phyloP scores from a whole-genome alignment of 2,113 vertebrate genomes.

The Oostethus manadensis region DNA sequence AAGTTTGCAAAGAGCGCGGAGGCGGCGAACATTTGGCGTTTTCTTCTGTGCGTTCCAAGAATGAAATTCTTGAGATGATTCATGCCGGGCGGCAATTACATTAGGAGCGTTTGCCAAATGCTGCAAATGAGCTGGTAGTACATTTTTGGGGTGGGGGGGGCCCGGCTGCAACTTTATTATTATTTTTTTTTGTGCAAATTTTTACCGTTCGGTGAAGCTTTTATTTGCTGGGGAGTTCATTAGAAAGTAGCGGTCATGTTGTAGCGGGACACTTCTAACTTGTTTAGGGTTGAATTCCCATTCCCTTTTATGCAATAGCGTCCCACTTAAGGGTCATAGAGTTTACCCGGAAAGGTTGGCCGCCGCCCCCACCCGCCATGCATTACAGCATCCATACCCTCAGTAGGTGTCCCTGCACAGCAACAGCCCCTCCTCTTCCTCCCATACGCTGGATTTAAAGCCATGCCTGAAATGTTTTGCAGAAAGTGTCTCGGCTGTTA shows the following conservation, averaged over 20 bases:
- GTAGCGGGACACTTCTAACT: not conserved
- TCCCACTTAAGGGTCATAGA: not conserved
- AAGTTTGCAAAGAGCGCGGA: not conserved
- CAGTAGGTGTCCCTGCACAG: slow-evolving; percentile 32
- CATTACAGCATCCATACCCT: slow-evolving; percentile 2
- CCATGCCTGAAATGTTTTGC: slow-evolving; percentile 19
- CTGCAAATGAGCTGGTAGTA: not conserved
- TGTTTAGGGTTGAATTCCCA: not conserved
- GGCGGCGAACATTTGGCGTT: not conserved
- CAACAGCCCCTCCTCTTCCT: slow-evolving; percentile 25
- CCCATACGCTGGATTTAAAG: slow-evolving; percentile 17
- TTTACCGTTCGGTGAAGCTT: no score
- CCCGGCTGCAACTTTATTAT: no score
- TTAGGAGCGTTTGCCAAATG: not conserved
- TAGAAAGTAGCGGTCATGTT: no score
- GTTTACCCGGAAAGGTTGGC: not conserved
- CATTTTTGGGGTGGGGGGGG: no score
- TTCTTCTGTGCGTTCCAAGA: not conserved
- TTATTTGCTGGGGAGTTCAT: no score
- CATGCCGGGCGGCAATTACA: not conserved
- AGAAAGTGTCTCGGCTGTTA: slow-evolving; percentile 27
- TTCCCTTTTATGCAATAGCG: not conserved
- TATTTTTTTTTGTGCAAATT: no score
- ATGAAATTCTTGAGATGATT: no score
- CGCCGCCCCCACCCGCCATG: no score